Conservation (phyloP, 2,797 vertebrate species). For the Erethizon dorsatum region DNA sequence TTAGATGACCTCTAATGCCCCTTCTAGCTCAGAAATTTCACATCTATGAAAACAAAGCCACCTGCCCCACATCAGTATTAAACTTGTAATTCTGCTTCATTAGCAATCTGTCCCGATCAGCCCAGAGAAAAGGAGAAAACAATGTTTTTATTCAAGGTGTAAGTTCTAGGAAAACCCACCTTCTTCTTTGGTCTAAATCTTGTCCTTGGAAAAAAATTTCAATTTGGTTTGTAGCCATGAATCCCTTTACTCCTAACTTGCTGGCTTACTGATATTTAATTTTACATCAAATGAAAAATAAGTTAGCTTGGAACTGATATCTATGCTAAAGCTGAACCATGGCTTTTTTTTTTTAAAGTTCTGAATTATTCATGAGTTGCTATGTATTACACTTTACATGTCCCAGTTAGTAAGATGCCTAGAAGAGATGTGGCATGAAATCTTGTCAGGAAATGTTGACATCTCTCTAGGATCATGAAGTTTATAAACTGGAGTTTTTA, state of each 20-base stretch:
- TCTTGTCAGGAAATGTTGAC: neutral
- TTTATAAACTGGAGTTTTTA: neutral
- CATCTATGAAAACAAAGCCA: constrained; percentile 67
- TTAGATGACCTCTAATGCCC: constrained; percentile 51
- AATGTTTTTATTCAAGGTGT: neutral
- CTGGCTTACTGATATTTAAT: neutral
- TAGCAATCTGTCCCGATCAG: neutral
- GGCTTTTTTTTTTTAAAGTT: neutral
- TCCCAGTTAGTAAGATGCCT: neutral
- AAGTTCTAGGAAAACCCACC: neutral
- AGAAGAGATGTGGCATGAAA: neutral
- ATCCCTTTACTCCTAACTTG: neutral
- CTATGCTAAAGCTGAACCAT: neutral
- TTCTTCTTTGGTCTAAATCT: neutral
- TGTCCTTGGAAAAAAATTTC: neutral
- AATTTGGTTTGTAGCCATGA: neutral
- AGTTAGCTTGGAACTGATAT: neutral
- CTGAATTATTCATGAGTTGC: neutral
- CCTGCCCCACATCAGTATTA: constrained; percentile 26
- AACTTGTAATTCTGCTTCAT: constrained; percentile 18
- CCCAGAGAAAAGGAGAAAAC: neutral
- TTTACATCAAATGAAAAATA: constrained; percentile 18
- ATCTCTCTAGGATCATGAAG: neutral
- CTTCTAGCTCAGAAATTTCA: constrained; percentile 60
- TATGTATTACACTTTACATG: neutral